Base-by-base conservation (phyloP, 2,797 vertebrate species). In the Peromyscus melanophrys region DNA sequence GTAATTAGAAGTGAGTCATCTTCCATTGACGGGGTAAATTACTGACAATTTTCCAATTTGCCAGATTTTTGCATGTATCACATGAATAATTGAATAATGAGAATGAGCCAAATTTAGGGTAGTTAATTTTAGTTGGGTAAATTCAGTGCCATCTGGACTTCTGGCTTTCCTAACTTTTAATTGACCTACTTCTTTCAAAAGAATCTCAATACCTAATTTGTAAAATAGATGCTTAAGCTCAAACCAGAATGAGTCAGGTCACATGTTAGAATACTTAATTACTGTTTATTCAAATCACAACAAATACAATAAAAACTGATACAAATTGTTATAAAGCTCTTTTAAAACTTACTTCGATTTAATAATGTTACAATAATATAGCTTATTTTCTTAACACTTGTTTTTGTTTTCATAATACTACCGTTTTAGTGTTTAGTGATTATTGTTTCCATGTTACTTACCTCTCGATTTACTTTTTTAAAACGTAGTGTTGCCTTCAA, bases 101-200 rank as follows among this genome's bases (percentile, higher is more conserved):
- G 65, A 95, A 61, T 61, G 87, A 98, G 96, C 97, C 98, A 98
- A 97, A 97, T 59, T 89, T 55, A 76, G 2, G 75, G 95, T 83
- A 97, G 96, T 97, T 98, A 96, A 98, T 98, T 98, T 98, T 98
- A 98, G 93, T 96, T 97, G 96, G 95, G 96, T 97, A 96, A 96
- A 97, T 97, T 97, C 77, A 89, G 31, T 57, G 73, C 98, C 98
- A 98, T 98, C 98, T 98, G 98, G 86, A 97, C 97, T 98, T 96
- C 92, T 97, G 98, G 95, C 97, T 96, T 97, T 90, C 49, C 49
- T 96, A 97, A 96, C 86, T 98, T 98, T 98, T 89, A 97, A 98
- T 93, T 97, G 97, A 98, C 96, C 97, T 93, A 97, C 1, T 96
- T 97, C 90, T 97, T 98, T 95, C 96, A 89, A 78, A 96, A 87